Evolutionary conservation across 1,140 invertebrate species (phyloP).

Genomic region (Monomorium pharaonis): DNA sequence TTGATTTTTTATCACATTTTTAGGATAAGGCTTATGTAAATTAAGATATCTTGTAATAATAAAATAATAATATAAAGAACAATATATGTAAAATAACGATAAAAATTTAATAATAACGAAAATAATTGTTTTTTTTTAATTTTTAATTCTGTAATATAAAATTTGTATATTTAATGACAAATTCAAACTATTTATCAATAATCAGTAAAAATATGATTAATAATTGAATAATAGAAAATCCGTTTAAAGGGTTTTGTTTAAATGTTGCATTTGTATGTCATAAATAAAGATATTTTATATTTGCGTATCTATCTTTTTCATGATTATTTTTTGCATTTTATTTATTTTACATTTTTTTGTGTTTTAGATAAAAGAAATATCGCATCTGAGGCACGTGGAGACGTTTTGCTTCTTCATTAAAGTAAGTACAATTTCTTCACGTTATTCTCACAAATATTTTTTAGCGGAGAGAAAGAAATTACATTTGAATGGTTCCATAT

Average conservation of each 20-base stretch:
- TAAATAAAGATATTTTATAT: not conserved
- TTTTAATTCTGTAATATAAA: not conserved
- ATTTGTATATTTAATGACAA: not conserved
- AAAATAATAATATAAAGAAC: not conserved
- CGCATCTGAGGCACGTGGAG: not conserved
- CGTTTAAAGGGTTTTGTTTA: not conserved
- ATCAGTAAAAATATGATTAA: not conserved
- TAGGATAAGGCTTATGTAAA: not conserved
- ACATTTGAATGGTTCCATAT: not conserved
- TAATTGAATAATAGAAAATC: not conserved
- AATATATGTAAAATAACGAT: too few relatives aligned
- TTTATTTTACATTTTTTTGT: not conserved
- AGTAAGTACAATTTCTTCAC: constrained; percentile 14
- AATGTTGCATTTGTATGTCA: not conserved
- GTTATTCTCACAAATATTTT: not conserved
- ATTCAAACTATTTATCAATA: not conserved
- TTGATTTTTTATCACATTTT: not conserved
- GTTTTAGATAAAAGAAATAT: constrained; percentile 10
- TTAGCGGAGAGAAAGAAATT: not conserved
- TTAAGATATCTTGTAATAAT: not conserved
- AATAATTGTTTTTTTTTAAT: not conserved
- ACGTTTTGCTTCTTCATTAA: constrained; percentile 14
- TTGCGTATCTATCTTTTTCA: not conserved
- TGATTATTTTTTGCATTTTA: not conserved
- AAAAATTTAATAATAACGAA: not conserved